Percentiles rank a stretch among this genome's conserved stretches.
These are phyloP conservation scores for Leucophenga montana DNA, from an alignment of 2,888 invertebrate genomes.

Conservation along the genomic window DNA sequence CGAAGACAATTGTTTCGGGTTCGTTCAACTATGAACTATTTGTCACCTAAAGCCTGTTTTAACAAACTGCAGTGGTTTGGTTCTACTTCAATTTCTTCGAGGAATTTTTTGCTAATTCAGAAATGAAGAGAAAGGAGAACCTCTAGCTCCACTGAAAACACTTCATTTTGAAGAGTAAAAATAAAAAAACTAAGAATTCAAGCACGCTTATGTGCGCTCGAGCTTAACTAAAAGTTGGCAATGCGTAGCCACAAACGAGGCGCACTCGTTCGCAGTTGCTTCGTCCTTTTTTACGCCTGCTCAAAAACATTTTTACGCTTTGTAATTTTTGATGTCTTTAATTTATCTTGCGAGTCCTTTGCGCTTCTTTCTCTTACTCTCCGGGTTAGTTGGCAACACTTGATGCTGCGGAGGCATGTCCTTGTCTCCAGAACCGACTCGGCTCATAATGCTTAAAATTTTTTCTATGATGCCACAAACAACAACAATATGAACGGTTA, in stretches of 20 bases:
- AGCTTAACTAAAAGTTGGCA: conserved; percentile 6
- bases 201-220: conserved; percentile 44
- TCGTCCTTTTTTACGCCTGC: conserved; percentile 14
- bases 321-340: conserved; percentile 66
- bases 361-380: conserved; percentile 32
- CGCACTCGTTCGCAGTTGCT: neutral
- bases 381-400: conserved; percentile 53
- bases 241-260: neutral
- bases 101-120: no score
- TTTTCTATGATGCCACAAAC: conserved; percentile 27
- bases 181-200: conserved; percentile 32
- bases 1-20: no score
- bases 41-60: no score
- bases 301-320: conserved; percentile 57
- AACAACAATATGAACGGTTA: conserved; percentile 17
- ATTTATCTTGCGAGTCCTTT: conserved; percentile 55
- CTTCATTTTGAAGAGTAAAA: neutral
- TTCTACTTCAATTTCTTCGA: no score
- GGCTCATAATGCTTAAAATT: conserved; percentile 1
- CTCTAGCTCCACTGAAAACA: neutral
- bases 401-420: no score
- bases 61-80: no score
- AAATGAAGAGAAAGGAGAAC: neutral
- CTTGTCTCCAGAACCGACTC: no score
- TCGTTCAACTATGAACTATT: no score